Evolutionary conservation across 35 echinoderm and acorn worm genomes (phyloP).

Genomic region (Ophiothrix spiculata): DNA sequence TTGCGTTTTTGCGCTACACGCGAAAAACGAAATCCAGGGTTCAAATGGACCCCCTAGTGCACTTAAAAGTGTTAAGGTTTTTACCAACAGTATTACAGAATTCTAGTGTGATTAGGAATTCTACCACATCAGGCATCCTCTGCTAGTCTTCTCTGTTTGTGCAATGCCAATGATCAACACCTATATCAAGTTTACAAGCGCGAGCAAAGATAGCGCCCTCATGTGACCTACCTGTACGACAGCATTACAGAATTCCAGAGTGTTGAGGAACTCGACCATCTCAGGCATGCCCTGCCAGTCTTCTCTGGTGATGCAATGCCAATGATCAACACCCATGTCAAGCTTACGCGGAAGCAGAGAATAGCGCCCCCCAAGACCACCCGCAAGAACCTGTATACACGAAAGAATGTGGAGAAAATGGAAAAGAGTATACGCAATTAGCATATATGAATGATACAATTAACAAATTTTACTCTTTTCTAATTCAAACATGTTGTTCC

Average conservation of each 20-base stretch:
- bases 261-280: slow-evolving; percentile 80
- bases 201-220: slow-evolving; percentile 71
- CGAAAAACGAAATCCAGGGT: no score
- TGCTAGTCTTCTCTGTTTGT: slow-evolving; percentile 57
- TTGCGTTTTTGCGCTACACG: no score
- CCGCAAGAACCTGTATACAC: slow-evolving; percentile 81
- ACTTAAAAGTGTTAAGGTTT: no score
- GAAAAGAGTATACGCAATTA: not conserved
- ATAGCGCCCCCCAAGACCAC: slow-evolving; percentile 80
- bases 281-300: slow-evolving; percentile 65
- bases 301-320: slow-evolving; percentile 65
- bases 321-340: slow-evolving; percentile 62
- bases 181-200: slow-evolving; percentile 71
- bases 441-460: no score
- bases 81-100: slow-evolving; percentile 99
- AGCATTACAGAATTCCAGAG: slow-evolving; percentile 97
- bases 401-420: no score
- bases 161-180: slow-evolving; percentile 72
- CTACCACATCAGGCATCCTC: slow-evolving; percentile 56
- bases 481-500: no score
- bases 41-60: no score
- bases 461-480: no score
- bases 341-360: slow-evolving; percentile 75
- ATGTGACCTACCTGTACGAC: slow-evolving; percentile 80
- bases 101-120: slow-evolving; percentile 90